Evolutionary conservation across 2,888 invertebrate genomes (phyloP).

Genomic region (Macaria liturata): DNA sequence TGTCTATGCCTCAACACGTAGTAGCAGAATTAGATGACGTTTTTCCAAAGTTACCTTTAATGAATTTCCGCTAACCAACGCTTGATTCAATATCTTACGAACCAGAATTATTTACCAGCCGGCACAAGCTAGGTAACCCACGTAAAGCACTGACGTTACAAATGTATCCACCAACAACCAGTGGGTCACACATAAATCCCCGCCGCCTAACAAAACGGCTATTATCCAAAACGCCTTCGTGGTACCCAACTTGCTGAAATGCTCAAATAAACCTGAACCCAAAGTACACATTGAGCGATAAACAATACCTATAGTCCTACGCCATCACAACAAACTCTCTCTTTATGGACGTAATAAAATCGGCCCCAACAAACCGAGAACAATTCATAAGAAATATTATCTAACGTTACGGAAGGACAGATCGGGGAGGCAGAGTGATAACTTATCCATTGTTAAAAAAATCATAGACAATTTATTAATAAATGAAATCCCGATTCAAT

Average conservation of each 20-base stretch:
- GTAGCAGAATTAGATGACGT: no score
- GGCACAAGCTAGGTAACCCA: no score
- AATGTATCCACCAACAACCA: no score
- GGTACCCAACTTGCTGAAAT: constrained; percentile 18
- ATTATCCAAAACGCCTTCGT: constrained; percentile 23
- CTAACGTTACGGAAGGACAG: constrained; percentile 55
- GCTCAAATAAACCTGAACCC: constrained; percentile 11
- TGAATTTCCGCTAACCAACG: no score
- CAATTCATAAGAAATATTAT: constrained; percentile 66
- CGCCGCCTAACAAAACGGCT: constrained; percentile 15
- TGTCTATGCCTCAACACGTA: no score
- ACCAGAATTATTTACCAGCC: no score
- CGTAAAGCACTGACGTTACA: no score
- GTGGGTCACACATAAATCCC: constrained; percentile 5
- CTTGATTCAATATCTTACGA: no score
- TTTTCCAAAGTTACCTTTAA: no score
- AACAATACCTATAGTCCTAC: constrained; percentile 28
- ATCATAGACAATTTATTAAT: no score
- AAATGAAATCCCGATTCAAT: no score
- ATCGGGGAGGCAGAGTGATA: constrained; percentile 34
- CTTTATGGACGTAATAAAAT: constrained; percentile 43
- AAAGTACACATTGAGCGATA: constrained; percentile 29
- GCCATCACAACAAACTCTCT: constrained; percentile 33
- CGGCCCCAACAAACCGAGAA: constrained; percentile 42
- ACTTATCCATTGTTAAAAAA: background rate